phyloP scores from a whole-genome alignment of 1,140 invertebrate species.

The Notospermus geniculatus region DNA sequence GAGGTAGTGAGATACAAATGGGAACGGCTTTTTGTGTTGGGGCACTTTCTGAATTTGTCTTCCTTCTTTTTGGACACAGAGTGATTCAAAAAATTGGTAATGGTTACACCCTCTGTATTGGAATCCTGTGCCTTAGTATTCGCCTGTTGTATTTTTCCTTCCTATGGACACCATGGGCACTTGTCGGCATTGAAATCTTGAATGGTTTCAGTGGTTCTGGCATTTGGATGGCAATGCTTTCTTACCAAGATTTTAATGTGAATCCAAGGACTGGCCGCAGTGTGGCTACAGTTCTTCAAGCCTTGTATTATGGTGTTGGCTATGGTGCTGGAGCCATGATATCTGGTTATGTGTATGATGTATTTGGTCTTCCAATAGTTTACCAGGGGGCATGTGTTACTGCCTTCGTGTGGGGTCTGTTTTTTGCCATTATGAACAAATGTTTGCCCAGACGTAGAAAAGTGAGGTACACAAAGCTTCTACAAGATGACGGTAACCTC shows the following conservation, averaged over 20 bases:
- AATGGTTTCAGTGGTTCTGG: slow-evolving; percentile 47
- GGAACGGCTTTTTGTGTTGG: slow-evolving; percentile 39
- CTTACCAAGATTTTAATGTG: slow-evolving; percentile 42
- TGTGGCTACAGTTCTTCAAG: slow-evolving; percentile 40
- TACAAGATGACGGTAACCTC: slow-evolving; percentile 31
- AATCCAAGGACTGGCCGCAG: slow-evolving; percentile 42
- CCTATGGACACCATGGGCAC: slow-evolving; percentile 39
- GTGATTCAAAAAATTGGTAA: slow-evolving; percentile 39
- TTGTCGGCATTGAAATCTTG: slow-evolving; percentile 39
- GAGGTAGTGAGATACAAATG: slow-evolving; percentile 39
- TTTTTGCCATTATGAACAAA: slow-evolving; percentile 34
- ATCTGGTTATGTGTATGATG: slow-evolving; percentile 39
- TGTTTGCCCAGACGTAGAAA: slow-evolving; percentile 36
- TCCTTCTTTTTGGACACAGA: slow-evolving; percentile 39
- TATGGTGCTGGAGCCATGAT: slow-evolving; percentile 39
- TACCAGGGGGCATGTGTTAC: slow-evolving; percentile 35
- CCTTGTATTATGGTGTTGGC: slow-evolving; percentile 48
- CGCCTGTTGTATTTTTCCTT: slow-evolving; percentile 44
- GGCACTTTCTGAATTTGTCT: slow-evolving; percentile 42
- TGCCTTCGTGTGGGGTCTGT: slow-evolving; percentile 33
- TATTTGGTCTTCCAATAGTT: slow-evolving; percentile 34
- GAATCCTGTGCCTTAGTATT: slow-evolving; percentile 31
- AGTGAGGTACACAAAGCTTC: slow-evolving; percentile 39
- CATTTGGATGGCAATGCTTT: slow-evolving; percentile 47
- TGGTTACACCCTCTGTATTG: slow-evolving; percentile 32